Evolutionary conservation across 2,113 vertebrate species (phyloP), one percentile per base, ranked within the genome.

Genomic region (Tricholaema leucomelas): DNA sequence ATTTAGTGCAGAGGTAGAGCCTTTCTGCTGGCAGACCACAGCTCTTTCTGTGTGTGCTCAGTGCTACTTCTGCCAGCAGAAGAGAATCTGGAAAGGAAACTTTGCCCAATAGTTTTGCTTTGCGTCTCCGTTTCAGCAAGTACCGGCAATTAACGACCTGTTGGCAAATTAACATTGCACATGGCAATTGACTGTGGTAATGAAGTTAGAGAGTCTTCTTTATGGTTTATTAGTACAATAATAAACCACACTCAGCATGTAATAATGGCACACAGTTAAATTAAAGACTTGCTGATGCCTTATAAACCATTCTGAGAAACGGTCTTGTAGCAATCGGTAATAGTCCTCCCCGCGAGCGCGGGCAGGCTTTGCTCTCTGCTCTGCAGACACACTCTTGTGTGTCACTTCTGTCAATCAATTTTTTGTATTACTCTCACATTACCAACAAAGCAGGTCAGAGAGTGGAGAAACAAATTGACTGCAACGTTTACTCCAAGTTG

Each of bases 191-290:
- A 95, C 93, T 93, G 87, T 83, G 69, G 85, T 96, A 95, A 97
- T 97, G 94, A 96, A 97, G 96, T 96, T 96, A 95, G 80, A 90
- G 88, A 94, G 77, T 90, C 76, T 94, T 92, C 89, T 97, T 97
- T 96, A 96, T 96, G 95, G 92, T 96, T 96, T 97, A 96, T 97
- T 97, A 95, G 93, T 94, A 95, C 84, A 95, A 96, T 95, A 96
- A 96, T 93, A 95, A 96, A 95, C 94, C 88, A 84, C 91, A 89
- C 88, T 95, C 95, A 88, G 89, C 93, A 77, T 92, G 95, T 69
- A 85, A 95, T 95, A 96, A 96, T 87, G 92, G 92, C 78, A 85
- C 52, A 93, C 78, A 95, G 94, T 97, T 97, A 96, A 96, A 97
- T 97, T 93, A 97, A 94, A 92, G 93, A 95, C 88, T 95, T 96